A percentile compares a stretch with the other conserved stretches of the same genome.
These are phyloP conservation scores for Chaetodon trifascialis DNA, from an alignment of 2,113 vertebrate genomes.

Conservation along the genomic window DNA sequence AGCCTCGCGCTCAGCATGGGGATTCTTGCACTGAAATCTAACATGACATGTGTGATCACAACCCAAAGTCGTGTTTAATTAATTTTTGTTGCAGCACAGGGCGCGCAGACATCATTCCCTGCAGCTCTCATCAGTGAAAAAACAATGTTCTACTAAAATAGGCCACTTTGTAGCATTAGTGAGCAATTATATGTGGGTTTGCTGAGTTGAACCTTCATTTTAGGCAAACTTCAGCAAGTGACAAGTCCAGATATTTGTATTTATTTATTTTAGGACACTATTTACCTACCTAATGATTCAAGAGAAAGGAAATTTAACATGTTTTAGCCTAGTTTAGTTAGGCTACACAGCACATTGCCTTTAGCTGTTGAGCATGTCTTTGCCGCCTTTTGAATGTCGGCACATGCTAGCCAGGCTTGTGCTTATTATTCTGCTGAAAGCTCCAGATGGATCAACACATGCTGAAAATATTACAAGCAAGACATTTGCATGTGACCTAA, in stretches of 20 bases:
- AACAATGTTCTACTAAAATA: constrained; percentile 37
- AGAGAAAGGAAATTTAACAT: background rate
- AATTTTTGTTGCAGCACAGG: constrained; percentile 60
- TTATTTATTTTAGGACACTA: background rate
- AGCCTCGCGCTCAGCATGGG: constrained; percentile 57
- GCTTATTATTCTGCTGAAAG: constrained; percentile 78
- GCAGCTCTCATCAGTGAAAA: constrained; percentile 56
- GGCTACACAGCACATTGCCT: constrained; percentile 47
- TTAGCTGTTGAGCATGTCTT: constrained; percentile 72
- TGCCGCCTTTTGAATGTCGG: constrained; percentile 71
- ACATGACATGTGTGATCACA: constrained; percentile 82
- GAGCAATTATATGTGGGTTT: background rate
- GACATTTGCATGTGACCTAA: constrained; percentile 86
- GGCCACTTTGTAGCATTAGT: constrained; percentile 39
- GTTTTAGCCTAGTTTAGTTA: constrained; percentile 39
- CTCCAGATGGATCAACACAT: constrained; percentile 88
- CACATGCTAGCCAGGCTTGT: constrained; percentile 81
- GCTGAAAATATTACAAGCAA: constrained; percentile 83
- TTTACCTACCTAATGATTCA: background rate
- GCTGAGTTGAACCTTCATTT: background rate
- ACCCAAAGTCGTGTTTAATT: constrained; percentile 81
- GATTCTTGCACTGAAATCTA: constrained; percentile 64
- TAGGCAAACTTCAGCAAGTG: constrained; percentile 23
- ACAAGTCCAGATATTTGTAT: background rate
- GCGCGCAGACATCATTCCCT: constrained; percentile 61